Percentiles rank a stretch among this genome's conserved stretches.
Conservation (phyloP, 92 coral and sea anemone species). For the Phymanthus crucifer region DNA sequence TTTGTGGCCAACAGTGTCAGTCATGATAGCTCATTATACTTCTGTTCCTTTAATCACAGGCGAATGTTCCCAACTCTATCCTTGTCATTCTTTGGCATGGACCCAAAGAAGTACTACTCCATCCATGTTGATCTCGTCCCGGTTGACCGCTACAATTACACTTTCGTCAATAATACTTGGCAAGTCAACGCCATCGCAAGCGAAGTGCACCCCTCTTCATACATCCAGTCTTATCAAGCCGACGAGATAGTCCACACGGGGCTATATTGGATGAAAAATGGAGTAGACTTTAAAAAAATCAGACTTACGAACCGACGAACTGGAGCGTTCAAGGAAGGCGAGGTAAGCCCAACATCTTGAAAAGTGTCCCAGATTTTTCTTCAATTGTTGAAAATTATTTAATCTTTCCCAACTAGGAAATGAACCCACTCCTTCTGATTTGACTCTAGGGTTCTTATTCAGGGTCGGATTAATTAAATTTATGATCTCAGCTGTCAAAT, state of each 20-base stretch:
- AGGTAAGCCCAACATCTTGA: slow-evolving; percentile 37
- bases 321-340: slow-evolving; percentile 78
- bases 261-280: slow-evolving; percentile 88
- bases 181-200: slow-evolving; percentile 82
- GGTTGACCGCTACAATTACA: slow-evolving; percentile 81
- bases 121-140: slow-evolving; percentile 76
- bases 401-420: not conserved
- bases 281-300: slow-evolving; percentile 82
- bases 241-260: slow-evolving; percentile 80
- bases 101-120: slow-evolving; percentile 60
- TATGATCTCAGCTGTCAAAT: slow-evolving; percentile 18
- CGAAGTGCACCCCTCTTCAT: slow-evolving; percentile 69
- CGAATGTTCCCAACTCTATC: slow-evolving; percentile 86
- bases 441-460: slow-evolving; percentile 3
- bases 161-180: slow-evolving; percentile 79
- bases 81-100: slow-evolving; percentile 80
- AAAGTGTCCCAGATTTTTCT: too few species aligned
- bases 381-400: not conserved
- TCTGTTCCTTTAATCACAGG: slow-evolving; percentile 34
- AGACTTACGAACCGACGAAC: slow-evolving; percentile 75
- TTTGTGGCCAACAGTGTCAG: not conserved
- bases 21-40: not conserved
- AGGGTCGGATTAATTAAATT: slow-evolving; percentile 3
- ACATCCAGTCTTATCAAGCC: slow-evolving; percentile 80
- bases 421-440: not conserved